Base-by-base conservation (phyloP, 2,888 invertebrate species). In the Antheraea assamensis region DNA sequence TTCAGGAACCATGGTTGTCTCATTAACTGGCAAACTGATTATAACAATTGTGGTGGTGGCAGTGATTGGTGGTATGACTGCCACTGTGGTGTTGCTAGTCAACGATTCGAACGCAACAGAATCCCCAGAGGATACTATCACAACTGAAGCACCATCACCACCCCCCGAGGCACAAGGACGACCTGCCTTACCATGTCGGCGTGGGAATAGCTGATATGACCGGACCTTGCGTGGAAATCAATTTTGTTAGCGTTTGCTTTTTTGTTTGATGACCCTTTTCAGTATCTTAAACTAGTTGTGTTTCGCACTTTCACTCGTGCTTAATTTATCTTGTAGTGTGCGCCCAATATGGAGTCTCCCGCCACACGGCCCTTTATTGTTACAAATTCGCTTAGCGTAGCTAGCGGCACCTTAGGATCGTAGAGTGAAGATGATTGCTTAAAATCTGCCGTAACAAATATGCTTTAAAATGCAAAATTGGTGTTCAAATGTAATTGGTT, bases 191-290 rank as follows among this genome's bases (percentile, higher is more conserved):
- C 71, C 77, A 86, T 72, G 93, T 98, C 52, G 99, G 99, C 7
- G 96, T 98, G 10, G 99, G 98, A 0, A 97, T 98, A 71, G 97
- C 97, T 3, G 99, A 99, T 90, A 96, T 97, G 84, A 99, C 99
- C 0, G 99, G 99, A 31, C 98, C 99, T 0, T 95, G 97, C n/a
- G 98, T 97, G 15, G 98, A 98, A 91, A 96, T 99, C 73, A 96
- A 96, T 80, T 98, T 99, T 95, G 99, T 99, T 95, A 96, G 97
- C 96, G 79, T 42, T 42, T 7, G 42, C 42, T 42, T 3, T 2
- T 42, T 42, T 42, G 42, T 42, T 42, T 42, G 42, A 2, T 42
- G 42, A 42, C 13, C n/a, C 42, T 42, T 42, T 42, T 42, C 42
- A 42, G n/a, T 42, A 42, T 42, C 13, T 42, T 42, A 42, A 35